These are phyloP conservation scores for Mayetiola destructor DNA, from an alignment of 2,888 invertebrate genomes.

Conservation along the genomic window DNA sequence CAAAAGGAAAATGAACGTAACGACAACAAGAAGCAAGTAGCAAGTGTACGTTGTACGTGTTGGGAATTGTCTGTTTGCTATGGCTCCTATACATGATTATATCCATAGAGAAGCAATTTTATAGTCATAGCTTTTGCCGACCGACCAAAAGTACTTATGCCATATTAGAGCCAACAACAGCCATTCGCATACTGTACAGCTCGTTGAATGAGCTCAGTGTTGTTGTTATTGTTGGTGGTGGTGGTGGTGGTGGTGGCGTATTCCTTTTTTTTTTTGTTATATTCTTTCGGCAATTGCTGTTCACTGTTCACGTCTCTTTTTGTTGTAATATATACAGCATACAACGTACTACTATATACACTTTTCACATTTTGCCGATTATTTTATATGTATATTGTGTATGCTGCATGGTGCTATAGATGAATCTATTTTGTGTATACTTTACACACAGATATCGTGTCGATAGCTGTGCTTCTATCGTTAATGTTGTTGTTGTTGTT, in stretches of 20 bases:
- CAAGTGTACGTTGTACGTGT: background rate
- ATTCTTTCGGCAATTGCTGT: background rate
- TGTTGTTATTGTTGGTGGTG: no score
- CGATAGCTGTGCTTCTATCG: background rate
- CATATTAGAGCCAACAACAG: conserved; percentile 12
- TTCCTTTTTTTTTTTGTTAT: background rate
- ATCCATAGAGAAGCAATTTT: conserved; percentile 4
- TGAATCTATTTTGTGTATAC: conserved; percentile 10
- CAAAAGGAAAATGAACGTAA: conserved; percentile 1
- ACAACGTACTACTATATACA: no score
- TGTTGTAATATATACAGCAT: no score
- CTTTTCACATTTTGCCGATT: no score
- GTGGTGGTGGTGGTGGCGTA: no score
- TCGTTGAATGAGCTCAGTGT: no score
- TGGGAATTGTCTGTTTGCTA: background rate
- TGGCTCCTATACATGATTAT: conserved; percentile 8
- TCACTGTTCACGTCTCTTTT: background rate
- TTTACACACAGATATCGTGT: conserved; percentile 11
- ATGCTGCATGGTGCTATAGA: conserved; percentile 11
- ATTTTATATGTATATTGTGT: background rate
- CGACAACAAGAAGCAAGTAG: background rate
- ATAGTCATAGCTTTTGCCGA: conserved; percentile 12
- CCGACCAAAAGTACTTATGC: conserved; percentile 12
- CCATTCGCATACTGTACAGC: no score
- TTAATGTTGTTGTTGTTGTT: background rate